A percentile compares a stretch with the other conserved stretches of the same genome.
phyloP scores from a whole-genome alignment of 2,113 vertebrate species.

The Peromyscus leucopus region DNA sequence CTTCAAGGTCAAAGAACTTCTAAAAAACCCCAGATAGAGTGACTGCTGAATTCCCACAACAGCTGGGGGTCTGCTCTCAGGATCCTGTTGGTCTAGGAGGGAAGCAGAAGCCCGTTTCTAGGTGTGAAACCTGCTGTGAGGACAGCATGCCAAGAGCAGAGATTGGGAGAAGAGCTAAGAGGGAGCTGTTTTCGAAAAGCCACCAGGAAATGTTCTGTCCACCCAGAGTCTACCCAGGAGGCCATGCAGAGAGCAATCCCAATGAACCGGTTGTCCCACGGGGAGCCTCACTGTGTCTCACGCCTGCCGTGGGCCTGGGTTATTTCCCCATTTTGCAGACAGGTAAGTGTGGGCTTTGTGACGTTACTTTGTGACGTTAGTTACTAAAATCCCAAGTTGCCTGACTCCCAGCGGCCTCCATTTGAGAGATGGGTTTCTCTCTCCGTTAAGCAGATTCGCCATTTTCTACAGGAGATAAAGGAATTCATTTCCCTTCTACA shows the following conservation, averaged over 20 bases:
- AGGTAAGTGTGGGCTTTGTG: not conserved
- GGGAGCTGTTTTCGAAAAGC: constrained; percentile 11
- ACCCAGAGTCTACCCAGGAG: not conserved
- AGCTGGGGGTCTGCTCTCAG: not conserved
- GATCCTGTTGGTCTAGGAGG: not conserved
- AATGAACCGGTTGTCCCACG: not conserved
- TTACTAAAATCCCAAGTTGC: not conserved
- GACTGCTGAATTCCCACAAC: not conserved
- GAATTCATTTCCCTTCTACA: not conserved
- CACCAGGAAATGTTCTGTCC: not conserved
- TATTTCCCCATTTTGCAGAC: not conserved
- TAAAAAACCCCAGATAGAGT: not conserved
- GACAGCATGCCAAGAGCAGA: not conserved
- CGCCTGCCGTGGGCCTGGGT: not conserved
- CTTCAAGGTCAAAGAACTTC: not conserved
- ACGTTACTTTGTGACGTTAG: not conserved
- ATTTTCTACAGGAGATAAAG: constrained; percentile 1
- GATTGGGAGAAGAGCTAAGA: not conserved
- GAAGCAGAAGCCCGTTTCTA: not conserved
- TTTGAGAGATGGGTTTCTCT: not conserved
- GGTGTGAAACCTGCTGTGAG: not conserved
- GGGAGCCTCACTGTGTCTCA: not conserved
- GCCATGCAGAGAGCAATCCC: not conserved
- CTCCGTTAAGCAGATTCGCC: not conserved
- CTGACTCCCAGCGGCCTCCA: not conserved